Conservation (phyloP, 1,140 invertebrate species). For the Cecropterus lyciades region DNA sequence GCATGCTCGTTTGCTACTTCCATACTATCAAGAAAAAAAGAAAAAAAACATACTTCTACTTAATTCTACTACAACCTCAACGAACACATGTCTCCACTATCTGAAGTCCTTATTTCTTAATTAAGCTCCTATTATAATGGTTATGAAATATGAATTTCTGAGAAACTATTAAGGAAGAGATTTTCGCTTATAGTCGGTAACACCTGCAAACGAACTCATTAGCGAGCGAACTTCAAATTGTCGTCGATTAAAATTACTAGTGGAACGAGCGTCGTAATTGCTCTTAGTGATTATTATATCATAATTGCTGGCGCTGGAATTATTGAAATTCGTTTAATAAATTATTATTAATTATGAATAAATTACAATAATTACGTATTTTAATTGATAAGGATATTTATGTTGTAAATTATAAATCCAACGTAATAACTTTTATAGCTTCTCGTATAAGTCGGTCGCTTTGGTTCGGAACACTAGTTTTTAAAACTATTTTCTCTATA, state of each 20-base stretch:
- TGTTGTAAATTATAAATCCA: no score
- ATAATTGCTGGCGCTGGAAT: constrained; percentile 14
- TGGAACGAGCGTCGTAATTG: constrained; percentile 46
- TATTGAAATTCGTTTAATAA: constrained; percentile 33
- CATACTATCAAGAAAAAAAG: no score
- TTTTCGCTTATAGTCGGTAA: constrained; percentile 56
- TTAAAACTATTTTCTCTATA: no score
- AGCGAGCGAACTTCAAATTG: constrained; percentile 61
- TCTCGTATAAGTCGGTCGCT: no score
- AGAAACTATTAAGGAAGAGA: constrained; percentile 51
- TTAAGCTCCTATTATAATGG: constrained; percentile 15
- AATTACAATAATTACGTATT: background rate
- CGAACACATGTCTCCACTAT: background rate
- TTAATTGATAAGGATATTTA: no score
- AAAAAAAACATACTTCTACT: no score
- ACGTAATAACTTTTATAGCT: no score
- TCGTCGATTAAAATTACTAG: constrained; percentile 70
- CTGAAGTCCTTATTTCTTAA: constrained; percentile 22
- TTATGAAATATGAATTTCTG: constrained; percentile 34
- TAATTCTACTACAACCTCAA: no score
- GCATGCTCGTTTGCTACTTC: no score
- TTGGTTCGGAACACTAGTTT: no score
- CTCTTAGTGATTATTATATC: constrained; percentile 41
- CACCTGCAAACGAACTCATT: constrained; percentile 67
- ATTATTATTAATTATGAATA: constrained; percentile 28